A percentile compares a stretch with the other conserved stretches of the same genome.
phyloP scores from a whole-genome alignment of 2,113 vertebrate genomes.

The Platysternon megacephalum region DNA sequence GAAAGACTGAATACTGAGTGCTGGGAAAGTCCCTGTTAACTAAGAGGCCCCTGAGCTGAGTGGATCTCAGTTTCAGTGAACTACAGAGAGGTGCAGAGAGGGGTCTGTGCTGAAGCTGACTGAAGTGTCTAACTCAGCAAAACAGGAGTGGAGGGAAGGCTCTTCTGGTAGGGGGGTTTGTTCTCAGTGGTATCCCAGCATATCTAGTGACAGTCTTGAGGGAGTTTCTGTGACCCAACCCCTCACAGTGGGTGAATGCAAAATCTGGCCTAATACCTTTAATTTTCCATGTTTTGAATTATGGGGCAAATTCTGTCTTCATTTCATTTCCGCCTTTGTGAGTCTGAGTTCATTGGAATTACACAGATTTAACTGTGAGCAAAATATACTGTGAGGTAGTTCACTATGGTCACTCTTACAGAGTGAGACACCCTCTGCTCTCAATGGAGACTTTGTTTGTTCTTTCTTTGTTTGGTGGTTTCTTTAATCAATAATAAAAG shows the following conservation, averaged over 20 bases:
- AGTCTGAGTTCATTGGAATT: background rate
- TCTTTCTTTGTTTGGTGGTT: background rate
- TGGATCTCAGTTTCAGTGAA: too few relatives aligned
- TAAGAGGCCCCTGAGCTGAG: too few relatives aligned
- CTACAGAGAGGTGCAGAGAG: too few relatives aligned
- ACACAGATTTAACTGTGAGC: background rate
- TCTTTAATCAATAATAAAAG: background rate
- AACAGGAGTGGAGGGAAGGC: too few relatives aligned
- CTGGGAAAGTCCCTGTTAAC: too few relatives aligned
- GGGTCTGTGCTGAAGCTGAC: too few relatives aligned
- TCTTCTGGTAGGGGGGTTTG: too few relatives aligned
- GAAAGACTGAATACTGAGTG: too few relatives aligned
- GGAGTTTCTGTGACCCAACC: too few relatives aligned
- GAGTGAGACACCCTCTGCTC: background rate
- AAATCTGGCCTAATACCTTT: background rate
- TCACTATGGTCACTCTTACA: background rate
- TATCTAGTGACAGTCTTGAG: too few relatives aligned
- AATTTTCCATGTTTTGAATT: background rate
- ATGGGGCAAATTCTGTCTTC: background rate
- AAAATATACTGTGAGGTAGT: background rate
- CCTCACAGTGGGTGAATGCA: background rate
- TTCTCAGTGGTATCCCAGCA: too few relatives aligned
- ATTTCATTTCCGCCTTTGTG: background rate
- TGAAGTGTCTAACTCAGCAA: too few relatives aligned
- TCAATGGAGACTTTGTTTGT: background rate